These are phyloP conservation scores for Toxostoma redivivum DNA, from an alignment of 2,113 vertebrate genomes.

Conservation along the genomic window DNA sequence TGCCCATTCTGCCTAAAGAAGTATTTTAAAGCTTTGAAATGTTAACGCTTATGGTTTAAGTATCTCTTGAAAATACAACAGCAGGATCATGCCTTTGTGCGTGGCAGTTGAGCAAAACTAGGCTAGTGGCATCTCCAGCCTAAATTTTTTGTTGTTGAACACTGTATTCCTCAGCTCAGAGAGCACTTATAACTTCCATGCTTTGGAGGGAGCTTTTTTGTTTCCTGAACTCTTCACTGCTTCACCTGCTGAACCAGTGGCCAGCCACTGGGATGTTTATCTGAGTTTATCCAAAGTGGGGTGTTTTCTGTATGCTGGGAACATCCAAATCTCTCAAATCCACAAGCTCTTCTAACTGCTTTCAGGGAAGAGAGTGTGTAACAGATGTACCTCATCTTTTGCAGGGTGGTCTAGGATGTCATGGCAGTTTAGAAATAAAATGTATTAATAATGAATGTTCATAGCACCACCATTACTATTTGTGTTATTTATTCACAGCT, in stretches of 20 bases:
- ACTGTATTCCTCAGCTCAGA: not conserved
- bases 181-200: accelerated
- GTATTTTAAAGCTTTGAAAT: not conserved
- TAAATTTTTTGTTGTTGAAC: not conserved
- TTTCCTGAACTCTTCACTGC: not conserved
- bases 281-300: not conserved
- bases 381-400: conserved; percentile 26
- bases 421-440: not conserved
- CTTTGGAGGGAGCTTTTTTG: not conserved
- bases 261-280: not conserved
- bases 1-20: not conserved
- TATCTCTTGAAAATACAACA: not conserved
- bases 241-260: not conserved
- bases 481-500: conserved; percentile 16
- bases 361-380: not conserved
- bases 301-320: not conserved
- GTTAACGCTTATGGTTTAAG: not conserved
- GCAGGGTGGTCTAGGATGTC: not conserved
- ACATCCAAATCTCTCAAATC: not conserved
- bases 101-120: not conserved
- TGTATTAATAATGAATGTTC: conserved; percentile 13
- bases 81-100: not conserved
- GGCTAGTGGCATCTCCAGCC: not conserved
- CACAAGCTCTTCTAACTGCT: not conserved
- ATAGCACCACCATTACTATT: not conserved